phyloP scores from a whole-genome alignment of 2,113 vertebrate species.

The Rhadina sibilatrix region DNA sequence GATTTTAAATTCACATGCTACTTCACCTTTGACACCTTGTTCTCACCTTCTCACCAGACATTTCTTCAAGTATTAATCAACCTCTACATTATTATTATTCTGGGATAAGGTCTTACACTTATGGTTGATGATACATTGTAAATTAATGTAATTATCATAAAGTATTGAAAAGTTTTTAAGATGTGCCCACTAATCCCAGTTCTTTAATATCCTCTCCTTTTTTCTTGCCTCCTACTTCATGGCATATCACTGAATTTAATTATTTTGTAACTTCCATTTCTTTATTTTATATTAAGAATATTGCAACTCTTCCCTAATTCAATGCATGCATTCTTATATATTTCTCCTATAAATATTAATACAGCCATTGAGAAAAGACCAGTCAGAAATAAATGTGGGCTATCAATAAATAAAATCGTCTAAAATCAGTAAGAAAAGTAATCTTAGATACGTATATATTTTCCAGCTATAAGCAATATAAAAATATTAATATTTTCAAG shows the following conservation, averaged over 20 bases:
- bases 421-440: not conserved
- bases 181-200: not conserved
- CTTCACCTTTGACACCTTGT: not conserved
- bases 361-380: not conserved
- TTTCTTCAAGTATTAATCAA: not conserved
- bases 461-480: not conserved
- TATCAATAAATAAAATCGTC: not conserved
- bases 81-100: not conserved
- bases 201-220: not conserved
- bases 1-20: not conserved
- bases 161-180: not conserved
- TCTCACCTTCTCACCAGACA: not conserved
- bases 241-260: not conserved
- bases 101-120: not conserved
- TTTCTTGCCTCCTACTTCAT: not conserved
- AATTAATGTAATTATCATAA: not conserved
- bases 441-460: not conserved
- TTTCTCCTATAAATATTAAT: not conserved
- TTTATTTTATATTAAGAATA: not conserved
- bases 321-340: not conserved
- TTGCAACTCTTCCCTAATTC: not conserved
- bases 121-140: not conserved
- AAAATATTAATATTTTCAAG: not conserved
- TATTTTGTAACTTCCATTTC: fast-evolving
- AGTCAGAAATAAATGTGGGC: not conserved